Conservation (phyloP, 2,888 invertebrate species). For the Galeruca laticollis region DNA sequence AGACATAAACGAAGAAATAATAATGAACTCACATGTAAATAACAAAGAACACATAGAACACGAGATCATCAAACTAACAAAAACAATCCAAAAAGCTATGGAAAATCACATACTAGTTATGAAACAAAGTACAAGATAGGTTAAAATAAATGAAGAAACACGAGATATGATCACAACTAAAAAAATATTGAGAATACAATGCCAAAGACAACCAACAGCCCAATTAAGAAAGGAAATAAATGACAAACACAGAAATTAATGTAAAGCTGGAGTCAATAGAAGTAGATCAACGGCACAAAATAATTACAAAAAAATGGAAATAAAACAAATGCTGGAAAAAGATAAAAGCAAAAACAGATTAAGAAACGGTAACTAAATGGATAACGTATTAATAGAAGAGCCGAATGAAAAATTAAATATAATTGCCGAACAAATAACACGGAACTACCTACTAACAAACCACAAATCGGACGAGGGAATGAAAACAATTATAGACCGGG, state of each 20-base stretch:
- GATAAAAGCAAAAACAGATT: background rate
- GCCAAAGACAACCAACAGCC: too few species aligned
- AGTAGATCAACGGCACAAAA: background rate
- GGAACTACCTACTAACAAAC: background rate
- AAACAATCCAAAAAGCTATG: too few species aligned
- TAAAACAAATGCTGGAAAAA: slow-evolving; percentile 3
- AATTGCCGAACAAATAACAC: background rate
- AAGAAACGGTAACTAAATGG: background rate
- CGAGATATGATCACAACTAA: too few species aligned
- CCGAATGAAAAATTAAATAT: background rate
- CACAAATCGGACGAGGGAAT: background rate
- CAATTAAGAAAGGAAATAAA: background rate
- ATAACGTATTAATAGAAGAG: background rate
- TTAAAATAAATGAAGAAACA: too few species aligned
- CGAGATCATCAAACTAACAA: too few species aligned
- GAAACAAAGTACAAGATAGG: too few species aligned
- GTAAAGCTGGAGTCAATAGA: background rate
- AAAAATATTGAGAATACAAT: too few species aligned
- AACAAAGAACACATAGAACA: too few species aligned
- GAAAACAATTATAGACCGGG: too few species aligned
- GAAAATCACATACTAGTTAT: too few species aligned
- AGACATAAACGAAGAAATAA: too few species aligned
- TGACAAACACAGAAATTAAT: background rate
- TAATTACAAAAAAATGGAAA: background rate
- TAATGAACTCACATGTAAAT: too few species aligned